phyloP scores from a whole-genome alignment of 2,888 invertebrate genomes.

The Apoda limacodes region DNA sequence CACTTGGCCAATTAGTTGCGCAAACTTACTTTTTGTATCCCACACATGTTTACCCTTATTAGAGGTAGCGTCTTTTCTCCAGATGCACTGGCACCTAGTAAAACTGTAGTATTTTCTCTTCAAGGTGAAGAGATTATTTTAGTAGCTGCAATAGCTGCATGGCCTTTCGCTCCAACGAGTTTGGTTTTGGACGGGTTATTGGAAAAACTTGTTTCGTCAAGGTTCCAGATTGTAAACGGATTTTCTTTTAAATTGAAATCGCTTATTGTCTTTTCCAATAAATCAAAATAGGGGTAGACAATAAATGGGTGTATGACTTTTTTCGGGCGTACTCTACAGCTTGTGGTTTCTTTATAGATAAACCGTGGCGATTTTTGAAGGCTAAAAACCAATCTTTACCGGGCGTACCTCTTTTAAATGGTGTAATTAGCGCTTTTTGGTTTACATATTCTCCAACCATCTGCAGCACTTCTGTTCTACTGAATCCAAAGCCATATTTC shows the following conservation, averaged over 20 bases:
- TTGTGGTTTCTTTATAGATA: slow-evolving; percentile 19
- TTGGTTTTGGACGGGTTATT: slow-evolving; percentile 20
- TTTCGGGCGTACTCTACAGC: slow-evolving; percentile 15
- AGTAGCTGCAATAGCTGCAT: slow-evolving; percentile 16
- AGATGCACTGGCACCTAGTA: slow-evolving; percentile 18
- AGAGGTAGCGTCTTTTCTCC: slow-evolving; percentile 23
- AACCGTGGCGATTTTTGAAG: slow-evolving; percentile 12
- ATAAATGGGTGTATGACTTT: slow-evolving; percentile 15
- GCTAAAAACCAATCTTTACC: slow-evolving; percentile 14
- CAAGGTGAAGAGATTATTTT: slow-evolving; percentile 21
- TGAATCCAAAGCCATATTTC: slow-evolving; percentile 16
- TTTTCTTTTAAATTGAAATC: slow-evolving; percentile 11
- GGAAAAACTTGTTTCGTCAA: slow-evolving; percentile 20
- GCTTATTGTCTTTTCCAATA: slow-evolving; percentile 11
- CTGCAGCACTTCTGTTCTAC: slow-evolving; percentile 7
- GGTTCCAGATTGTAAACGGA: slow-evolving; percentile 17
- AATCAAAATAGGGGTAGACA: slow-evolving; percentile 14
- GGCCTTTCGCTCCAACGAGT: slow-evolving; percentile 18
- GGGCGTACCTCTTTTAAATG: slow-evolving; percentile 12
- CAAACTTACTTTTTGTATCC: slow-evolving; percentile 25
- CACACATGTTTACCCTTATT: slow-evolving; percentile 24
- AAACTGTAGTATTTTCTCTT: slow-evolving; percentile 22
- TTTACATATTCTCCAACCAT: slow-evolving; percentile 6
- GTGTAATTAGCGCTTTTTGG: slow-evolving; percentile 7
- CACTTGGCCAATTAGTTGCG: slow-evolving; percentile 18